Conservation (phyloP, 1,140 invertebrate genomes). For the Drosophila tristis region DNA sequence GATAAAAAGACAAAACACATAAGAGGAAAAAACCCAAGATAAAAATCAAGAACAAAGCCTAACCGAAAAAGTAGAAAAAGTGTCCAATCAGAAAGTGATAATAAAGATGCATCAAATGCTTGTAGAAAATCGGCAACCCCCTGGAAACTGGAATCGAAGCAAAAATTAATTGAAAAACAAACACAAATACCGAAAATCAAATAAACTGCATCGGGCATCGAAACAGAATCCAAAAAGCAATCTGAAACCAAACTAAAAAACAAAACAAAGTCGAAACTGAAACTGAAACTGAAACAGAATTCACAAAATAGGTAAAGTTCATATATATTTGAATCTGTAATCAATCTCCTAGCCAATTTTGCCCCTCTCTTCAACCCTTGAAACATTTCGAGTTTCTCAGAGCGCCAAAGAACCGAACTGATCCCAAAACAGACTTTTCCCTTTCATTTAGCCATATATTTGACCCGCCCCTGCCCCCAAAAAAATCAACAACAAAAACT, state of each 20-base stretch:
- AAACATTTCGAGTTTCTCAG: neutral
- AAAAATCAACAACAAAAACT: conserved; percentile 6
- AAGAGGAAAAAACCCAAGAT: neutral
- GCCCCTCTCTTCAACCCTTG: conserved; percentile 9
- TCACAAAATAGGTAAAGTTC: conserved; percentile 75
- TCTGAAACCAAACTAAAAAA: conserved; percentile 27
- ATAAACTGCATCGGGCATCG: conserved; percentile 22
- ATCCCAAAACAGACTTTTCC: no score
- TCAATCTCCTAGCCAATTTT: conserved; percentile 21
- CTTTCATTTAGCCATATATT: no score
- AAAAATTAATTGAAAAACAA: no score
- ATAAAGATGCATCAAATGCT: conserved; percentile 11
- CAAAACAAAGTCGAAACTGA: conserved; percentile 14
- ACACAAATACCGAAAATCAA: conserved; percentile 10
- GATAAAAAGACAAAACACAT: conserved; percentile 1
- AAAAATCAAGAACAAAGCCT: conserved; percentile 14
- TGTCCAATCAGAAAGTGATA: conserved; percentile 22
- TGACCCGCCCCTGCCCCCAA: neutral
- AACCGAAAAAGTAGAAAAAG: conserved; percentile 11
- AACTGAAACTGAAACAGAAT: conserved; percentile 38
- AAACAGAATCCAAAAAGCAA: conserved; percentile 7
- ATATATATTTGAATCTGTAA: conserved; percentile 34
- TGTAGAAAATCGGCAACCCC: no score
- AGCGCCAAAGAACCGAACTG: no score
- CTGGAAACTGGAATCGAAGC: neutral